phyloP scores from a whole-genome alignment of 2,797 vertebrate genomes.

The Vespertilio murinus region DNA sequence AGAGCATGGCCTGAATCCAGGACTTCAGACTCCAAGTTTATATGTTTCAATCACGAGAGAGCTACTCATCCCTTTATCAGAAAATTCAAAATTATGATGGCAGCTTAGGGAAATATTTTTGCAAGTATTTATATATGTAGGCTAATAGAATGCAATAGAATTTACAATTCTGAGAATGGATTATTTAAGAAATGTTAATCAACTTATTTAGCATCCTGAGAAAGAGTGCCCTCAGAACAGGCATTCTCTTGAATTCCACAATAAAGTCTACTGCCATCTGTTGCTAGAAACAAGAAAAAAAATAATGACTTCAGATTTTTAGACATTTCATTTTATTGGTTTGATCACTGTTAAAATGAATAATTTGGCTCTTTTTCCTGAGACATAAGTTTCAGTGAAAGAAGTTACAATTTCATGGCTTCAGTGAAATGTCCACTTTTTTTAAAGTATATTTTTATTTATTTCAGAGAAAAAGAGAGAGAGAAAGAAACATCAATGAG shows the following conservation, averaged over 20 bases:
- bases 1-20: neutral
- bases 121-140: neutral
- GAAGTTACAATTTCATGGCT: neutral
- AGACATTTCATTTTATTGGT: neutral
- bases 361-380: neutral
- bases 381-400: conserved; percentile 48
- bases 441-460: too few relatives aligned
- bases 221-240: neutral
- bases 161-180: neutral
- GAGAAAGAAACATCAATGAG: too few relatives aligned
- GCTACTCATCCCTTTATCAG: neutral
- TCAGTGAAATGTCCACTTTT: conserved; percentile 22
- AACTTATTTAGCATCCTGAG: neutral
- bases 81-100: neutral
- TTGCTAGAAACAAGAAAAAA: conserved; percentile 20
- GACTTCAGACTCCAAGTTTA: neutral
- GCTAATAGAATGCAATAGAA: neutral
- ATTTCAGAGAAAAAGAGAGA: too few relatives aligned
- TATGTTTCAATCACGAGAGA: neutral
- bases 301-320: conserved; percentile 30
- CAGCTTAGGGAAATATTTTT: neutral
- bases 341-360: conserved; percentile 46
- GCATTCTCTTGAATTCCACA: neutral
- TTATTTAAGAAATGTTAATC: neutral
- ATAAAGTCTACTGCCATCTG: neutral